phyloP scores from a whole-genome alignment of 2,888 invertebrate genomes.

The Linyphia triangularis region DNA sequence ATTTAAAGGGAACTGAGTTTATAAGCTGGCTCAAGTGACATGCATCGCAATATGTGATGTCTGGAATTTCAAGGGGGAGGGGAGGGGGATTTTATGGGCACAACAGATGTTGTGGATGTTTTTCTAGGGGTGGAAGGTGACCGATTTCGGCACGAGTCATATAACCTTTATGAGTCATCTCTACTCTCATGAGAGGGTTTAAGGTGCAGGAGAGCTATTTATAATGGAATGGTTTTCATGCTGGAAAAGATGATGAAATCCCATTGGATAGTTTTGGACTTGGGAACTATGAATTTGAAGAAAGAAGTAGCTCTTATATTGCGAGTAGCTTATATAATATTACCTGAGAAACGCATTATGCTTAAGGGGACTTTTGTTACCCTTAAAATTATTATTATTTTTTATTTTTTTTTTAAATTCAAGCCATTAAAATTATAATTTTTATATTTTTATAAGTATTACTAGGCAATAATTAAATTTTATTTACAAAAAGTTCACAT shows the following conservation, averaged over 20 bases:
- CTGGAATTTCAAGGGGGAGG: slow-evolving; percentile 4
- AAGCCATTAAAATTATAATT: no score
- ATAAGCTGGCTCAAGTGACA: slow-evolving; percentile 13
- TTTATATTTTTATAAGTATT: no score
- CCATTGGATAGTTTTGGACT: not conserved
- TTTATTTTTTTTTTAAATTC: no score
- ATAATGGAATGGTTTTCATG: slow-evolving; percentile 20
- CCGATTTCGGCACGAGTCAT: slow-evolving; percentile 27
- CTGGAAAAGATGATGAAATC: slow-evolving; percentile 16
- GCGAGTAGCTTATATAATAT: no score
- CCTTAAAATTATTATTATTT: no score
- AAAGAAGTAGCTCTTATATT: no score
- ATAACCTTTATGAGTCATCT: slow-evolving; percentile 34
- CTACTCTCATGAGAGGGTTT: slow-evolving; percentile 8
- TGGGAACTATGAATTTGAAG: no score
- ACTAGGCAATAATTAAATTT: no score
- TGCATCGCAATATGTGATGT: slow-evolving; percentile 49
- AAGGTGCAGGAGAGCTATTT: slow-evolving; percentile 27
- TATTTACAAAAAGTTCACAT: no score
- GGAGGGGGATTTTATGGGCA: slow-evolving; percentile 43
- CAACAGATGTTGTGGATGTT: slow-evolving; percentile 60
- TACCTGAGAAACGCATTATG: no score
- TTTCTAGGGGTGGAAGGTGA: slow-evolving; percentile 25
- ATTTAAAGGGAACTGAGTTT: slow-evolving; percentile 42
- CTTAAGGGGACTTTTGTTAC: no score